A percentile compares a stretch with the other conserved stretches of the same genome.
Conservation (phyloP, 1,140 invertebrate genomes). For the Megalonaias nervosa region DNA sequence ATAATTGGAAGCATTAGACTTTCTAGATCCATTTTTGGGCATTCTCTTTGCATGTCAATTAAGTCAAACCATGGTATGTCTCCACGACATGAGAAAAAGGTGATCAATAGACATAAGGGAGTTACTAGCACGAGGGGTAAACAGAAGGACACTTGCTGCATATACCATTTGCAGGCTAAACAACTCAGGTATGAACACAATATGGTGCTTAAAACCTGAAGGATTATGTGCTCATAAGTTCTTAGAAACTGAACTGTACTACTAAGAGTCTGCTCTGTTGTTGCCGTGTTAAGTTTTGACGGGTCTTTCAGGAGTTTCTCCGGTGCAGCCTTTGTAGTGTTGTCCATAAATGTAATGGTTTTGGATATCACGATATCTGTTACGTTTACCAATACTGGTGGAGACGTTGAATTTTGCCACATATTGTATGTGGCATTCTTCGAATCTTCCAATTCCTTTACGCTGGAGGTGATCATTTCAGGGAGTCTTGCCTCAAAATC, state of each 20-base stretch:
- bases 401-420: too few species aligned
- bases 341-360: neutral
- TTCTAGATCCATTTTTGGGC: conserved; percentile 5
- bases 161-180: conserved; percentile 50
- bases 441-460: too few species aligned
- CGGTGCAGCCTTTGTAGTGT: neutral
- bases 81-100: conserved; percentile 8
- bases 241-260: neutral
- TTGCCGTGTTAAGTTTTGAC: too few species aligned
- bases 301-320: neutral
- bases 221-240: neutral
- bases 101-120: conserved; percentile 4
- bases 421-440: too few species aligned
- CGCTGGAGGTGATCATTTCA: neutral
- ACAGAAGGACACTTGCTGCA: conserved; percentile 45
- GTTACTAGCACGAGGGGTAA: conserved; percentile 40
- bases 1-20: conserved; percentile 11
- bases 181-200: conserved; percentile 32
- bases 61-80: neutral
- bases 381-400: too few species aligned
- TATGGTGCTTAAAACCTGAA: conserved; percentile 13
- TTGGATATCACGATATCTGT: too few species aligned
- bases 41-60: neutral
- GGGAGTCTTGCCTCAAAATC: neutral
- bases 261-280: neutral